Evolutionary conservation across 2,888 invertebrate species (phyloP).

Genomic region (Tenthredo distinguenda): DNA sequence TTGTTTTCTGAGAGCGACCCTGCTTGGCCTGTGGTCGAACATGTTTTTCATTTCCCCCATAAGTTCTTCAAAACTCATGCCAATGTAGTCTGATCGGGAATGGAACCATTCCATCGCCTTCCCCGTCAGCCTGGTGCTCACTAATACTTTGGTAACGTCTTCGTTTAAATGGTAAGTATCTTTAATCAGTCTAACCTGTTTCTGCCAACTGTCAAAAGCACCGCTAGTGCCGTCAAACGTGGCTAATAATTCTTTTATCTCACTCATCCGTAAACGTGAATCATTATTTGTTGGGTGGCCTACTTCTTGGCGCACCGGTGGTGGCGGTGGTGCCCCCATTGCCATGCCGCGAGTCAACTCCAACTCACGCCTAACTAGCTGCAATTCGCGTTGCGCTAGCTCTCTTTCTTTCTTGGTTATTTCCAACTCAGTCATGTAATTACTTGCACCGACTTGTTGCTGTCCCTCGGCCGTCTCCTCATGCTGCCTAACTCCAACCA

Average conservation of each 20-base stretch:
- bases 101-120: constrained; percentile 54
- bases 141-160: not conserved
- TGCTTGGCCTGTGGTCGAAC: constrained; percentile 46
- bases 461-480: too few relatives aligned
- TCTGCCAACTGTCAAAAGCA: not conserved
- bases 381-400: too few relatives aligned
- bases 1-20: constrained; percentile 16
- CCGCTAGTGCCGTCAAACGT: not conserved
- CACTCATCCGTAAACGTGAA: not conserved
- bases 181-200: not conserved
- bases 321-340: too few relatives aligned
- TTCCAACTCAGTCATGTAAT: not conserved
- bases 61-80: constrained; percentile 31
- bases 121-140: not conserved
- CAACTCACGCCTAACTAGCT: too few relatives aligned
- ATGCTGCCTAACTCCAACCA: too few relatives aligned
- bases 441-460: too few relatives aligned
- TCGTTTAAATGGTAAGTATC: not conserved
- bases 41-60: constrained; percentile 42
- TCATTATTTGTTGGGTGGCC: not conserved
- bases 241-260: not conserved
- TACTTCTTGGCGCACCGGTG: too few relatives aligned
- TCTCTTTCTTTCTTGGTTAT: too few relatives aligned
- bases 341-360: too few relatives aligned
- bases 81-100: constrained; percentile 52